These are phyloP conservation scores for Thysanoteuthis rhombus DNA, from an alignment of 2,888 invertebrate genomes.

Conservation along the genomic window DNA sequence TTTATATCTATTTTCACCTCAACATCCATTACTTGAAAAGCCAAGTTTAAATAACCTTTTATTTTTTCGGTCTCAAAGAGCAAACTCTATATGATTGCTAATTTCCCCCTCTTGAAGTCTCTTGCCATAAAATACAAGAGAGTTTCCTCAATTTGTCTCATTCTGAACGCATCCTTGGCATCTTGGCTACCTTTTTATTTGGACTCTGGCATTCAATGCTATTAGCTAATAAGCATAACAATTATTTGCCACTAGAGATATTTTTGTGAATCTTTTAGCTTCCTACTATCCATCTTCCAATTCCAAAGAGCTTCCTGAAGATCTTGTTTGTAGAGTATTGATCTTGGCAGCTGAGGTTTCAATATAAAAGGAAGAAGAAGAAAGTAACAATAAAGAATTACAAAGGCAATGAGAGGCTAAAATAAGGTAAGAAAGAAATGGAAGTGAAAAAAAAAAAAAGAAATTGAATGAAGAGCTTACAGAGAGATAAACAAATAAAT, in stretches of 20 bases:
- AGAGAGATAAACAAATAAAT: too few species aligned
- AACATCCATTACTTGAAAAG: neutral
- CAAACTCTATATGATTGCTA: neutral
- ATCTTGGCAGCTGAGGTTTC: neutral
- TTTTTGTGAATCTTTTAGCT: neutral
- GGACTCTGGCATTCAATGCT: neutral
- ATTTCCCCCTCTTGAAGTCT: neutral
- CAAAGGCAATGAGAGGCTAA: neutral
- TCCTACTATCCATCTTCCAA: neutral
- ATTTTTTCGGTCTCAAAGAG: neutral
- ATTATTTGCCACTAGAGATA: slow-evolving; percentile 12
- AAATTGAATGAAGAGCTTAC: too few species aligned
- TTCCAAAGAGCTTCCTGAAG: neutral
- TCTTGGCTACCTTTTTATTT: neutral
- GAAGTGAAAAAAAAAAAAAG: neutral
- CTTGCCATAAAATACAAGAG: neutral
- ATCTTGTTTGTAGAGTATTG: neutral
- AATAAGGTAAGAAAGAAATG: neutral
- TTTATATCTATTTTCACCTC: too few species aligned
- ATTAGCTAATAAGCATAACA: neutral
- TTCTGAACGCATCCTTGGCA: neutral
- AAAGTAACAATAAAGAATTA: neutral
- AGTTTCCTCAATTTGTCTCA: neutral
- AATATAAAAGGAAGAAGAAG: neutral
- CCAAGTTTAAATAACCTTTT: neutral